Conservation (phyloP, 2,113 vertebrate genomes). For the Scomber colias region DNA sequence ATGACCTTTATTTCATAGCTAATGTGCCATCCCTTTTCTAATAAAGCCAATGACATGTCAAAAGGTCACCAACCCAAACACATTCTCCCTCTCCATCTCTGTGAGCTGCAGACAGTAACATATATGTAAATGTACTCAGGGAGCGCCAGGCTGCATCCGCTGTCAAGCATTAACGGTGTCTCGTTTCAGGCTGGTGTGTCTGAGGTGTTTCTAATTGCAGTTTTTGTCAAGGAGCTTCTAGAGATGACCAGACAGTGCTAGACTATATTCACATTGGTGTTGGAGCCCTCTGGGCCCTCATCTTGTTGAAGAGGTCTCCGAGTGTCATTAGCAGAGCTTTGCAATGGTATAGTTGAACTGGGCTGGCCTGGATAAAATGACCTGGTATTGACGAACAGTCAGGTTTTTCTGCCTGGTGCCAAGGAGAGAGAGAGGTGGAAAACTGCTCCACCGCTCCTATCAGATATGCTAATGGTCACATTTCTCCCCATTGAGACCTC, state of each 20-base stretch:
- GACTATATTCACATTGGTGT: conserved; percentile 76
- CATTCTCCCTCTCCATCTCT: conserved; percentile 33
- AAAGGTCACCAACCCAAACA: conserved; percentile 79
- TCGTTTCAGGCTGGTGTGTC: conserved; percentile 71
- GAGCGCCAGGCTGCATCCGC: conserved; percentile 56
- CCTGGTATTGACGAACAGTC: conserved; percentile 86
- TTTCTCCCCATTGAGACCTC: conserved; percentile 82
- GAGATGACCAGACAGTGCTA: conserved; percentile 75
- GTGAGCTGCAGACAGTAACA: conserved; percentile 66
- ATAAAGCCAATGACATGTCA: conserved; percentile 70
- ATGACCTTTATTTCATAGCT: conserved; percentile 67
- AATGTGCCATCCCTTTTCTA: conserved; percentile 69
- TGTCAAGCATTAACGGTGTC: conserved; percentile 71
- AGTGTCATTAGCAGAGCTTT: conserved; percentile 74
- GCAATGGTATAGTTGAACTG: conserved; percentile 71
- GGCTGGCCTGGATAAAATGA: conserved; percentile 81
- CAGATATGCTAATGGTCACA: conserved; percentile 87
- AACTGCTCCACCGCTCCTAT: conserved; percentile 75
- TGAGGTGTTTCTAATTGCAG: conserved; percentile 79
- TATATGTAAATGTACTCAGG: conserved; percentile 74
- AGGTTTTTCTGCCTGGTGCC: conserved; percentile 74
- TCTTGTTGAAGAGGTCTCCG: conserved; percentile 65
- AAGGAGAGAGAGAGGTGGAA: conserved; percentile 83
- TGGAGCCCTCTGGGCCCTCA: conserved; percentile 68
- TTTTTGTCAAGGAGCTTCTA: conserved; percentile 67